Percentiles rank a stretch among this genome's conserved stretches.
phyloP scores from a whole-genome alignment of 2,797 vertebrate species.

The Sebastes iracundus region DNA sequence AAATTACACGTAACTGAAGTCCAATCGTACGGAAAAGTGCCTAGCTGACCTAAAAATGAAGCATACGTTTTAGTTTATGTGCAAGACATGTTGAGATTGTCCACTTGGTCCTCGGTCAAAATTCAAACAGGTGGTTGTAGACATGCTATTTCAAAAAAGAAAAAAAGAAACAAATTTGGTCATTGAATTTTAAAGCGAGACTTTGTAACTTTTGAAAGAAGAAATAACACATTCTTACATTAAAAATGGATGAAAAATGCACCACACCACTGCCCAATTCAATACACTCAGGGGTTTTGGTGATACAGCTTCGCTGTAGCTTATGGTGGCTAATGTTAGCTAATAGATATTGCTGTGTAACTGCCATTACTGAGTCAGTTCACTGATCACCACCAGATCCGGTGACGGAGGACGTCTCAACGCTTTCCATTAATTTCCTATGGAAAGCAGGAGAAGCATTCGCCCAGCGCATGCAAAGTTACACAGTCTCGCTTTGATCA shows the following conservation, averaged over 20 bases:
- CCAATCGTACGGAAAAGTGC: slow-evolving; percentile 27
- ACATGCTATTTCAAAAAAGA: not conserved
- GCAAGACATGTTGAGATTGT: slow-evolving; percentile 53
- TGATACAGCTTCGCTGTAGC: not conserved
- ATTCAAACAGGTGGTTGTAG: not conserved
- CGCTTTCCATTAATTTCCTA: no score
- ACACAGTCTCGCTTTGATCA: not conserved
- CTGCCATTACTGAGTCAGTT: not conserved
- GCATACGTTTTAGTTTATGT: slow-evolving; percentile 44
- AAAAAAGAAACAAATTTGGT: no score
- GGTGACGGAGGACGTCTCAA: no score
- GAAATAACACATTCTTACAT: not conserved
- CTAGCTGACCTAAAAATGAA: not conserved
- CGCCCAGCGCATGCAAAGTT: not conserved
- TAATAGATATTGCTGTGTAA: not conserved
- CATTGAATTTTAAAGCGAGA: not conserved
- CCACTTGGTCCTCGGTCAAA: not conserved
- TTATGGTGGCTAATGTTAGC: not conserved
- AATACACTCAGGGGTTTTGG: not conserved
- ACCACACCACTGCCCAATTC: not conserved
- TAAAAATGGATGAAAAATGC: not conserved
- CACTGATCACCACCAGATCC: no score
- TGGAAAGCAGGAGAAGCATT: no score
- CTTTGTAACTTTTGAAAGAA: not conserved
- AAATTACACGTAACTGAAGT: slow-evolving; percentile 16